Base-by-base conservation (phyloP, 2,113 vertebrate genomes). In the Panthera tigris region DNA sequence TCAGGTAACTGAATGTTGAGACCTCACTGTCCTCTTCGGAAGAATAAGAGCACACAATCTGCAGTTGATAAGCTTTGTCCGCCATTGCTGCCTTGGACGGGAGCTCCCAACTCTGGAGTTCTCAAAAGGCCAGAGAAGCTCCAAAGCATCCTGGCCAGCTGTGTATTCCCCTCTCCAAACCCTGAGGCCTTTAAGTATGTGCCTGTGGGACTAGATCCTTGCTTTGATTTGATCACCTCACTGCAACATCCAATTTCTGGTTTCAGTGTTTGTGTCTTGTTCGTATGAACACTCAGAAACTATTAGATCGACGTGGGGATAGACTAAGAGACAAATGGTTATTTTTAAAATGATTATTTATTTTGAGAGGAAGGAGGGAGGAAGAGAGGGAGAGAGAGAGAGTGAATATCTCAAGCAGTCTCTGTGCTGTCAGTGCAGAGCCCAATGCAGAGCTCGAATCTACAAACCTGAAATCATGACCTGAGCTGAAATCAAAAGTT, bases 161-260 rank as follows among this genome's bases (percentile, higher is more conserved):
- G 3, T 9, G 12, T 13, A 6, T 1, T 57, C 19, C 69, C 31
- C 3, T 80, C 36, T 15, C 14, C 7, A 45, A 23, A 65, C 11
- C 73, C 57, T 33, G 39, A n/a, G 15, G 50, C 7, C 66, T 76
- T 71, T 18, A 5, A 12, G 25, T 9, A 12, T 36, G 50, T 57
- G 52, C 6, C 1, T 23, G 18, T 39, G 48, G 39, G 82, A 33
- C 57, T 50, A 13, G 15, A 31, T 29, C 39, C 39, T 0, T 3
- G n/a, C 21, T 12, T 7, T n/a, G 36, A 21, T 16, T 48, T 63
- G n/a, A n/a, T 39, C 57, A 14, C 3, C 25, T 41, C 31, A 12
- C 5, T 11, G 39, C 27, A 12, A 7, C 5, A 1, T 81, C 29
- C 31, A 4, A 1, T 36, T 65, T 80, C 63, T 0, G 0, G 10